Conservation (phyloP, 2,113 vertebrate species). For the Dolichotis patagonum region DNA sequence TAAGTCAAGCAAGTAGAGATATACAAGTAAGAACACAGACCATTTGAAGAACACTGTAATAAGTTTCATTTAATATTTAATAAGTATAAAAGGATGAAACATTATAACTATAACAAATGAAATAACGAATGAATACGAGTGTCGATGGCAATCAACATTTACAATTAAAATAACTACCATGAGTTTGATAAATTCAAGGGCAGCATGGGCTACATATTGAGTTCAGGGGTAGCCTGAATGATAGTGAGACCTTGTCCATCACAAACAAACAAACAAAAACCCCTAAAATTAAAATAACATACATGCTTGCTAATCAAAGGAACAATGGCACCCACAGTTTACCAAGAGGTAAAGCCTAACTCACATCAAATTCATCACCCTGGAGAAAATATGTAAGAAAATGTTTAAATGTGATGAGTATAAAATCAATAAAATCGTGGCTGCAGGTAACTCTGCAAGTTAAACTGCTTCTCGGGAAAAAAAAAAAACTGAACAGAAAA, state of each 20-base stretch:
- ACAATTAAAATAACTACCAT: neutral
- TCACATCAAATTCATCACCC: neutral
- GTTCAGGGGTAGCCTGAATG: neutral
- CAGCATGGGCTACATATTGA: neutral
- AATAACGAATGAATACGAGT: neutral
- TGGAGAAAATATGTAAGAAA: slow-evolving; percentile 50
- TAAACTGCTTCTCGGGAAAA: neutral
- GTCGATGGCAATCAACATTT: neutral
- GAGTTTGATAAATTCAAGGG: neutral
- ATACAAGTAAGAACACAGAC: neutral
- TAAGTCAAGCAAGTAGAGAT: neutral
- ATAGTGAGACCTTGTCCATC: neutral
- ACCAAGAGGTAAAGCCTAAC: slow-evolving; percentile 3
- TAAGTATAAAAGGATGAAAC: neutral
- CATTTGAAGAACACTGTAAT: neutral
- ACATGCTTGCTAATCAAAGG: neutral
- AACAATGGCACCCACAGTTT: neutral
- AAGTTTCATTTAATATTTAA: slow-evolving; percentile 3
- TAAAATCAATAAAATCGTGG: slow-evolving; percentile 3
- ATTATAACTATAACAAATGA: neutral
- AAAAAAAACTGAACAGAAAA: neutral
- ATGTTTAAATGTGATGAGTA: neutral
- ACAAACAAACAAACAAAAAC: neutral
- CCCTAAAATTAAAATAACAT: neutral
- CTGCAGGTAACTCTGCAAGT: neutral